Base-by-base conservation (phyloP, 1,140 invertebrate genomes). In the Drosophila elegans region DNA sequence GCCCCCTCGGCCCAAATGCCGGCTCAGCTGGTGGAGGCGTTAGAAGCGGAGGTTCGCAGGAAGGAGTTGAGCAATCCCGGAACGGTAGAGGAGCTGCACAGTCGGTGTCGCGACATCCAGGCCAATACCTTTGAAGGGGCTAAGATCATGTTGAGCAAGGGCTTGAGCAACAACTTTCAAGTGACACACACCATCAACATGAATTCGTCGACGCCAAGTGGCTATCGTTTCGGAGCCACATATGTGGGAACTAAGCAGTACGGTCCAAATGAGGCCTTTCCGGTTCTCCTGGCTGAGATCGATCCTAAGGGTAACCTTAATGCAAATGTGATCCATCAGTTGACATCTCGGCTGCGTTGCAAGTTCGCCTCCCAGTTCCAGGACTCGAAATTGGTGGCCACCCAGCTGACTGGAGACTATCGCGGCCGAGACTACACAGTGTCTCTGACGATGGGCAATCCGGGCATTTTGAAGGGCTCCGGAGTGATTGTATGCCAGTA, bases 111-210 rank as follows among this genome's bases (percentile, higher is more conserved):
- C 97, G 98, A 99, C 94, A 94, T 99, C 21, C 98, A 98, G 93
- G 99, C 99, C 45, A 95, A 96, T 36, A 96, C 97, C 85, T 99
- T 99, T 94, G 99, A 99, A 93, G 99, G 99, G 74, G 98, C 97
- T 7, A 98, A 98, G 93, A 93, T 99, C 48, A 96, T 99, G 94
- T 94, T 99, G 11, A 99, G 98, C 80, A 98, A 99, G 93, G 97
- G 97, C 10, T 94, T 99, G 9, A 99, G 97, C 81, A 98, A 98
- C 93, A 98, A 99, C 93, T 99, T 99, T 93, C 99, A 99, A 94
- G 96, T 99, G 80, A 97, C 97, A 13, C 98, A 99, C 92, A 97
- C 97, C 49, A 93, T 98, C 73, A 96, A 96, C 90, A 96, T 99
- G 95, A 97, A 96, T 85, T 95, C 95, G 34, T 93, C 95, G 3